Percentiles rank a stretch among this genome's conserved stretches.
phyloP scores from a whole-genome alignment of 2,888 invertebrate genomes.

The Trimorus sp. region DNA sequence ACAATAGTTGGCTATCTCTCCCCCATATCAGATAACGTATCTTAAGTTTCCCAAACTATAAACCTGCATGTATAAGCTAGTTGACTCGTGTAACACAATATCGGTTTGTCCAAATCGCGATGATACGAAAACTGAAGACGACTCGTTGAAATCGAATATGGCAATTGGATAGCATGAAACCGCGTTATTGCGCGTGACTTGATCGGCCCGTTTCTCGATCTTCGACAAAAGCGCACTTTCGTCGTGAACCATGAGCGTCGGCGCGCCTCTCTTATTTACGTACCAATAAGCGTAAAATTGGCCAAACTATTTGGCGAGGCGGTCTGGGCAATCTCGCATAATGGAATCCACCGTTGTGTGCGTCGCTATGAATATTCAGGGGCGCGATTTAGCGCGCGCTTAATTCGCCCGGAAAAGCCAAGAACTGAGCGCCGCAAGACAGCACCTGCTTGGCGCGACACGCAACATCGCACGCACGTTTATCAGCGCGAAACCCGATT shows the following conservation, averaged over 20 bases:
- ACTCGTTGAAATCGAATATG: slow-evolving; percentile 60
- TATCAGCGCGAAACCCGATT: slow-evolving; percentile 55
- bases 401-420: slow-evolving; percentile 38
- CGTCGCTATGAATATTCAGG: slow-evolving; percentile 78
- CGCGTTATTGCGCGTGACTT: slow-evolving; percentile 47
- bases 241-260: slow-evolving; percentile 24
- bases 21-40: slow-evolving; percentile 46
- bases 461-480: slow-evolving; percentile 32
- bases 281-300: slow-evolving; percentile 81
- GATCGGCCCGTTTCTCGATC: slow-evolving; percentile 59
- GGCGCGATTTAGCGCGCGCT: slow-evolving; percentile 51
- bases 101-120: slow-evolving; percentile 56
- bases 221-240: slow-evolving; percentile 23
- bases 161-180: slow-evolving; percentile 60
- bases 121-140: slow-evolving; percentile 60
- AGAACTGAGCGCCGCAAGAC: slow-evolving; percentile 32
- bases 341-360: slow-evolving; percentile 79
- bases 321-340: slow-evolving; percentile 78
- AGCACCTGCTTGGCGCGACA: slow-evolving; percentile 31
- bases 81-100: slow-evolving; percentile 50
- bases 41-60: slow-evolving; percentile 55
- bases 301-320: slow-evolving; percentile 75
- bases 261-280: slow-evolving; percentile 75
- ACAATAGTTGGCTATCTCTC: slow-evolving; percentile 30
- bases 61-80: slow-evolving; percentile 40